A percentile compares a stretch with the other conserved stretches of the same genome.
Conservation (phyloP, 2,113 vertebrate genomes). For the Lasiurus borealis region DNA sequence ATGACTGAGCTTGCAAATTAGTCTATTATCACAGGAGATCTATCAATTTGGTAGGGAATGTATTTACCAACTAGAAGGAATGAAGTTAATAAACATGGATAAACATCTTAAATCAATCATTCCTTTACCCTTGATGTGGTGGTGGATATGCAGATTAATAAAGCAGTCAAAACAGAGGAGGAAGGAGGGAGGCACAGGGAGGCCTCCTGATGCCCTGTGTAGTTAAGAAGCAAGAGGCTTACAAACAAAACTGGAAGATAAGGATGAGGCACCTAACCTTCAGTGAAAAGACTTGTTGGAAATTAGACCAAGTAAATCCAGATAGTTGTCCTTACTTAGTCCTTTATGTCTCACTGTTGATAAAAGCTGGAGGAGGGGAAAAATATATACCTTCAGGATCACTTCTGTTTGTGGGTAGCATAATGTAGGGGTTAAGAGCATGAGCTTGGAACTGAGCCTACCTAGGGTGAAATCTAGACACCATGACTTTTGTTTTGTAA, state of each 20-base stretch:
- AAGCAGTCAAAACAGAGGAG: slow-evolving; percentile 16
- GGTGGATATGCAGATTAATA: slow-evolving; percentile 16
- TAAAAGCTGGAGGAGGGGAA: neutral
- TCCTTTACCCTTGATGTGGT: slow-evolving; percentile 46
- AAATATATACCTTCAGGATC: slow-evolving; percentile 8
- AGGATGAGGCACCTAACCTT: neutral
- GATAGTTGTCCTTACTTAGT: neutral
- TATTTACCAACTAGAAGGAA: slow-evolving; percentile 60
- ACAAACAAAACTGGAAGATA: slow-evolving; percentile 15
- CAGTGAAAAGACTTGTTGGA: slow-evolving; percentile 13
- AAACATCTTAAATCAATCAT: slow-evolving; percentile 70
- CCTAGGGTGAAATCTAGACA: neutral
- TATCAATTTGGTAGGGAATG: slow-evolving; percentile 63
- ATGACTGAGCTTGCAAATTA: slow-evolving; percentile 70
- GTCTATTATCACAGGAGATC: slow-evolving; percentile 67
- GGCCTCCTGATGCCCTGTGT: neutral
- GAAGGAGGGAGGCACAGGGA: neutral
- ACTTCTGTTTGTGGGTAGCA: neutral
- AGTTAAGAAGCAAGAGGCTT: neutral
- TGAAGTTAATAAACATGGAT: slow-evolving; percentile 70
- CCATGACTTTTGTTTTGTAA: neutral
- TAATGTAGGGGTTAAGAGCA: neutral
- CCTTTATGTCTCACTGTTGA: neutral
- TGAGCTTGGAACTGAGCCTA: neutral
- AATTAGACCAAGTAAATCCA: slow-evolving; percentile 35